These are phyloP conservation scores for Stercorarius parasiticus DNA, from an alignment of 2,113 vertebrate species.

Conservation along the genomic window DNA sequence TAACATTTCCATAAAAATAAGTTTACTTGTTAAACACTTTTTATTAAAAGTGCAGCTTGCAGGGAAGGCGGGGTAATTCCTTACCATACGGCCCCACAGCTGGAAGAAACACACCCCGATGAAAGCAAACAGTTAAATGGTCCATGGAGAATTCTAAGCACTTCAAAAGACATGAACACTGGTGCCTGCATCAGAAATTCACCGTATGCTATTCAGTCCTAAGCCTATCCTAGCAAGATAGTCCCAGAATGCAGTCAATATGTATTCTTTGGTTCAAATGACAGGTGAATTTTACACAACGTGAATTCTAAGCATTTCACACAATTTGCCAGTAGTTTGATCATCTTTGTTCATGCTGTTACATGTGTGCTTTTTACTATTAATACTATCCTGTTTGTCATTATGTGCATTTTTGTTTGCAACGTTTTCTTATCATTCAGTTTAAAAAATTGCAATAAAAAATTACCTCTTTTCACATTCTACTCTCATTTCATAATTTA, in stretches of 20 bases:
- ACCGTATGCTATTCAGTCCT: neutral
- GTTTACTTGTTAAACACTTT: neutral
- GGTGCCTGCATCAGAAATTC: neutral
- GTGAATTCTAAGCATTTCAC: neutral
- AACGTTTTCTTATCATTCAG: neutral
- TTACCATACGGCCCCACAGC: neutral
- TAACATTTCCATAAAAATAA: neutral
- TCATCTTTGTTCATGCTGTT: neutral
- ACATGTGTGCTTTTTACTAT: neutral
- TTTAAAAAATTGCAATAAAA: neutral
- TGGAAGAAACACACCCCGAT: neutral
- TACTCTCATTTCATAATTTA: neutral
- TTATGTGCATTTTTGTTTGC: neutral
- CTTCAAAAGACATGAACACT: neutral
- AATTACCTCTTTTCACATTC: neutral
- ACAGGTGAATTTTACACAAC: neutral
- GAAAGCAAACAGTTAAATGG: neutral
- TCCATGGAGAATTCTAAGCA: neutral
- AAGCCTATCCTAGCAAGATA: neutral
- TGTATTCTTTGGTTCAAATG: neutral
- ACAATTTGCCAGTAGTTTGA: neutral
- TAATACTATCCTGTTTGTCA: neutral
- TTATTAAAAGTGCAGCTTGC: neutral
- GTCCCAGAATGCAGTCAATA: accelerated
- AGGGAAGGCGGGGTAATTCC: neutral